A percentile compares a stretch with the other conserved stretches of the same genome.
phyloP scores from a whole-genome alignment of 2,113 vertebrate species.

The Baryphthengus martii region DNA sequence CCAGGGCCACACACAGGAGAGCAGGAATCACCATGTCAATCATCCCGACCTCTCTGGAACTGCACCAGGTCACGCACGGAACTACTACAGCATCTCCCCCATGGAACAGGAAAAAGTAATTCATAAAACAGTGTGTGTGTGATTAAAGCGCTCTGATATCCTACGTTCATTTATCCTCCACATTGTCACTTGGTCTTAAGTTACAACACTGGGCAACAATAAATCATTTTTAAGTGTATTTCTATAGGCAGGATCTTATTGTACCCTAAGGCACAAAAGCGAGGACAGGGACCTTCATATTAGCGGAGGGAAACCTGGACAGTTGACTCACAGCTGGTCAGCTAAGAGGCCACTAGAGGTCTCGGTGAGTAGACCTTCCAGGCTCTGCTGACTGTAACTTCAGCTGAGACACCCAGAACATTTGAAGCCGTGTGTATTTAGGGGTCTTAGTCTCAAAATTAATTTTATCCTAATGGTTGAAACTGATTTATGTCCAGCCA shows the following conservation, averaged over 20 bases:
- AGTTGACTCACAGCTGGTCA: neutral
- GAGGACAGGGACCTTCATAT: neutral
- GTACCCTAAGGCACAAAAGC: accelerated
- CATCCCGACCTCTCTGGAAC: neutral
- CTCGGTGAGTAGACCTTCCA: neutral
- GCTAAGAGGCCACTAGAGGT: neutral
- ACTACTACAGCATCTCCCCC: neutral
- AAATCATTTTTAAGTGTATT: neutral
- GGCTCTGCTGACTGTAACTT: neutral
- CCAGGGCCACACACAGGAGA: neutral
- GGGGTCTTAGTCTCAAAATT: neutral
- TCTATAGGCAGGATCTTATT: neutral
- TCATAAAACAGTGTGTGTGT: neutral
- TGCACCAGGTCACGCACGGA: neutral
- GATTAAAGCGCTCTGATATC: neutral
- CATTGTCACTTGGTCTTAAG: neutral
- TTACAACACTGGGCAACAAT: neutral
- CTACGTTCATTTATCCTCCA: neutral
- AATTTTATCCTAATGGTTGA: neutral
- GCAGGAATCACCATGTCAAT: accelerated
- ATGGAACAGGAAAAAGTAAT: neutral
- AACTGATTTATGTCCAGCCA: neutral
- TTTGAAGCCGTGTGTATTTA: accelerated
- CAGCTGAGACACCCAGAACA: neutral
- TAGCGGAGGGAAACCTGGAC: neutral